Conservation (phyloP, 2,797 vertebrate genomes). For the Eulemur albifrons region DNA sequence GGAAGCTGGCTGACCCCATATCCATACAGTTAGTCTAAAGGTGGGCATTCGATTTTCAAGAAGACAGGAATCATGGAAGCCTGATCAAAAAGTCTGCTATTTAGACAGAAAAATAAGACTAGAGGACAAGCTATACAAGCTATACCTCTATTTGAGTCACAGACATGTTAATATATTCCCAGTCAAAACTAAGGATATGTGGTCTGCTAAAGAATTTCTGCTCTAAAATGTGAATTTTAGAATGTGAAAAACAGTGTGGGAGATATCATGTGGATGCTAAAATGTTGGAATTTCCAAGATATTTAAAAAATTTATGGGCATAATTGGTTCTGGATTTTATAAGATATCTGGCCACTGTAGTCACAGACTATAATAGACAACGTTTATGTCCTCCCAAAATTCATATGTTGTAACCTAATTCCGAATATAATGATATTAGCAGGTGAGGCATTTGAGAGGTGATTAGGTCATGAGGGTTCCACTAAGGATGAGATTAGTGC, state of each 20-base stretch:
- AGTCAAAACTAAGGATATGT: constrained; percentile 68
- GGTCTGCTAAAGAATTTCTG: constrained; percentile 49
- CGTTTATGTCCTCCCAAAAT: neutral
- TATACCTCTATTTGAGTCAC: constrained; percentile 29
- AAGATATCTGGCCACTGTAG: constrained; percentile 13
- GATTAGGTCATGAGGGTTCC: neutral
- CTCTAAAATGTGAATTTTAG: constrained; percentile 12
- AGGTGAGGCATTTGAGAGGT: neutral
- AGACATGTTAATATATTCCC: constrained; percentile 64
- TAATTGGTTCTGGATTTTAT: constrained; percentile 31
- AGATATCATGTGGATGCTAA: constrained; percentile 45
- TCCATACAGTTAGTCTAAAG: neutral
- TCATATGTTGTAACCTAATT: neutral
- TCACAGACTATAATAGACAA: neutral
- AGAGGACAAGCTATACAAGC: constrained; percentile 15
- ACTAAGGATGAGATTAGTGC: neutral
- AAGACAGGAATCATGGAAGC: constrained; percentile 31
- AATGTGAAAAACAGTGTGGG: constrained; percentile 41
- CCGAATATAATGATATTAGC: neutral
- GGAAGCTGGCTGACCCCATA: neutral
- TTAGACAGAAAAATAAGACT: constrained; percentile 35
- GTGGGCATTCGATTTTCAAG: neutral
- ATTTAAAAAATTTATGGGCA: constrained; percentile 54
- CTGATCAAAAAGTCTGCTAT: constrained; percentile 23
- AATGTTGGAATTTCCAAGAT: constrained; percentile 37